Percentiles rank a stretch among this genome's conserved stretches.
These are phyloP conservation scores for Vulpes vulpes DNA, from an alignment of 2,113 vertebrate species.

Conservation along the genomic window DNA sequence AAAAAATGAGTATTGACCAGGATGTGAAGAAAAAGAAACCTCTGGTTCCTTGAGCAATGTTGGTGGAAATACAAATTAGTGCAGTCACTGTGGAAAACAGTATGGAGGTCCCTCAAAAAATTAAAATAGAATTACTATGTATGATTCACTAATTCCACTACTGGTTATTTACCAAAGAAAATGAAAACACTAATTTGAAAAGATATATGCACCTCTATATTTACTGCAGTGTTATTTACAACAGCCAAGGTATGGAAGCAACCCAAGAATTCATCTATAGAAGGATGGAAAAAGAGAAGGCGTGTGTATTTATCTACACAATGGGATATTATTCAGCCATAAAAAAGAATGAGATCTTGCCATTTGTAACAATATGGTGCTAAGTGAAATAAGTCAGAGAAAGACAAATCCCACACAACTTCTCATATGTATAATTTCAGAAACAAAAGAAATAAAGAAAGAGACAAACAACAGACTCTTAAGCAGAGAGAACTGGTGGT, in stretches of 20 bases:
- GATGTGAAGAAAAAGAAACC: neutral
- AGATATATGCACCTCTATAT: neutral
- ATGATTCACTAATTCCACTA: neutral
- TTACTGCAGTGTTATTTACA: neutral
- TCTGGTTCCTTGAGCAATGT: neutral
- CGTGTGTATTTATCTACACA: too few relatives aligned
- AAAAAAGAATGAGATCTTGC: neutral
- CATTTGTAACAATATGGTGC: neutral
- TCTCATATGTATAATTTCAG: neutral
- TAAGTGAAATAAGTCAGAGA: neutral
- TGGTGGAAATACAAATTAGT: neutral
- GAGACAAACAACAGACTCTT: neutral
- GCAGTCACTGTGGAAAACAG: neutral
- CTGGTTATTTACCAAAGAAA: neutral
- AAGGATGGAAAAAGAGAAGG: neutral
- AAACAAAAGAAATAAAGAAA: neutral
- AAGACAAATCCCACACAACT: neutral
- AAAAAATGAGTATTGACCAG: neutral
- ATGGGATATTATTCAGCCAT: neutral
- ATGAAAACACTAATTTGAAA: neutral
- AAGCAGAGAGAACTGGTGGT: neutral
- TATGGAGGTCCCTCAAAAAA: neutral
- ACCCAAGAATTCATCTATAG: neutral
- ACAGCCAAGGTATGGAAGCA: neutral
- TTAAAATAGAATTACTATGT: neutral